Evolutionary conservation across 2,113 vertebrate genomes (phyloP), one percentile per base, ranked within the genome.

Genomic region (Hippocampus barbouri): DNA sequence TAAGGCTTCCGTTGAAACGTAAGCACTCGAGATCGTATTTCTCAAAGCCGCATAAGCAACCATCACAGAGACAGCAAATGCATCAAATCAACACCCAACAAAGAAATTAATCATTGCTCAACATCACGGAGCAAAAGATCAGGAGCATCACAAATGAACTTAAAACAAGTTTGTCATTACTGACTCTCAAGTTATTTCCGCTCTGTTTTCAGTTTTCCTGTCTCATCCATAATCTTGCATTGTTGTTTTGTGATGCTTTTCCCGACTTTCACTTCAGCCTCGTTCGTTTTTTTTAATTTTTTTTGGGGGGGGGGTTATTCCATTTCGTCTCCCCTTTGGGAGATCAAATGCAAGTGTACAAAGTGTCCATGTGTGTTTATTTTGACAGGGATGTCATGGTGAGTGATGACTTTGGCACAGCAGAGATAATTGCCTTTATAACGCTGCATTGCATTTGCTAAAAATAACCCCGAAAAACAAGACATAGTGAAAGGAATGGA

Each of bases 391-490:
- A 84, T 79, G 89, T 80, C 57, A 66, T 40, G 69, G 75, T 82
- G 84, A 87, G 81, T 68, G 71, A 87, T 82, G 85, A 74, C 85
- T 70, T 49, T 81, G 84, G 85, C 41, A 72, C 87, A 84, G 86
- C 83, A 86, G 67, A 85, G 82, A 84, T 87, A 78, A 91, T 89
- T 89, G 85, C 84, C 88, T 91, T 88, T 84, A 89, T 88, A 90
- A 87, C 79, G 78, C 78, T 54, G 61, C 78, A 83, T 85, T 81
- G 78, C 90, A 90, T 81, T 64, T 61, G 78, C 86, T 91, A 91
- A 92, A 93, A 91, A 93, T 92, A 92, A 83, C 87, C 76, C 77
- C 80, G 82, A 80, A 79, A 76, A 73, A 75, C 81, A 81, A 89
- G 73, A 85, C 80, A 76, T 83, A 80, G 77, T 76, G 81, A 85